Evolutionary conservation across 1,140 invertebrate species (phyloP).

Genomic region (Drosophila varians): DNA sequence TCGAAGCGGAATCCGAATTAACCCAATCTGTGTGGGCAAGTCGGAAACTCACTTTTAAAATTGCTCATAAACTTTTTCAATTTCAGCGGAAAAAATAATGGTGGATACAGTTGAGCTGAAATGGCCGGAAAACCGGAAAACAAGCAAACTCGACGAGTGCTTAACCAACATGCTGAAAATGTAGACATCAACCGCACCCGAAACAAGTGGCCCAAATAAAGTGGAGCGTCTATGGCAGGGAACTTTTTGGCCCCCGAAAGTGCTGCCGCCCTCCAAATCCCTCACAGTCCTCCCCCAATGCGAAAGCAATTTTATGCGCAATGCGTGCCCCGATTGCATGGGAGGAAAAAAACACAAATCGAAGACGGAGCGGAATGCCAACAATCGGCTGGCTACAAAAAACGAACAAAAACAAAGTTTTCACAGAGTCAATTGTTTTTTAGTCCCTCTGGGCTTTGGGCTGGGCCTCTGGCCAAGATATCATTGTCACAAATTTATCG

Average conservation of each 20-base stretch:
- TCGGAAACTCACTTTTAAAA: conserved; percentile 44
- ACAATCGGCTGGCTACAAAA: conserved; percentile 28
- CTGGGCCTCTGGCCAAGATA: conserved; percentile 29
- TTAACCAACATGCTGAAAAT: conserved; percentile 50
- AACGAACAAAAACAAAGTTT: conserved; percentile 23
- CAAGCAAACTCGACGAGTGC: conserved; percentile 49
- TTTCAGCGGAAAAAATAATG: conserved; percentile 43
- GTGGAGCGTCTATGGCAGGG: conserved; percentile 26
- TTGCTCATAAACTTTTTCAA: conserved; percentile 73
- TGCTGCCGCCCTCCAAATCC: background rate
- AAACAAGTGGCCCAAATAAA: conserved; percentile 38
- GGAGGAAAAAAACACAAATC: conserved; percentile 57
- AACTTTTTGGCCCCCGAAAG: background rate
- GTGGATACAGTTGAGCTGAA: conserved; percentile 28
- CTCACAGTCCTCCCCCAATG: conserved; percentile 15
- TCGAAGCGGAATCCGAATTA: conserved; percentile 55
- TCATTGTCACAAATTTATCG: conserved; percentile 37
- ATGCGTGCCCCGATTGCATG: conserved; percentile 71
- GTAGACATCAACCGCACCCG: conserved; percentile 56
- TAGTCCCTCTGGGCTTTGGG: conserved; percentile 21
- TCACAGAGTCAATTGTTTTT: conserved; percentile 65
- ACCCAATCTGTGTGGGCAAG: conserved; percentile 24
- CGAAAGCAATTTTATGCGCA: conserved; percentile 74
- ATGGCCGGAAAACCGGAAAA: conserved; percentile 12
- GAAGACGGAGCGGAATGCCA: conserved; percentile 62